These are phyloP conservation scores for Trogon melanurus DNA, from an alignment of 2,113 vertebrate species.

Conservation along the genomic window DNA sequence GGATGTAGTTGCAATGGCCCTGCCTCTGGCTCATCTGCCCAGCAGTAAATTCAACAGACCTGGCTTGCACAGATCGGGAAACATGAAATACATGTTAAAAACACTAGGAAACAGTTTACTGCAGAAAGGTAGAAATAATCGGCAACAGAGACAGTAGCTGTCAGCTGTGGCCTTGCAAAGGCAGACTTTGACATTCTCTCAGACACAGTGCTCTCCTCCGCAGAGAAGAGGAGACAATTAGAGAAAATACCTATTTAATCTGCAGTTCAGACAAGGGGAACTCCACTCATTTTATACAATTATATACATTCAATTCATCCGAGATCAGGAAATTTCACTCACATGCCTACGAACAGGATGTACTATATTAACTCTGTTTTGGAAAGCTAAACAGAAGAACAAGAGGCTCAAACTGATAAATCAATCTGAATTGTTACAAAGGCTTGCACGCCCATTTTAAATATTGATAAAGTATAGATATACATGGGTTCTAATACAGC, in stretches of 20 bases:
- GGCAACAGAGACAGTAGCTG: background rate
- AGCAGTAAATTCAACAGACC: background rate
- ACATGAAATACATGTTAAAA: background rate
- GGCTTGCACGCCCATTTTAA: background rate
- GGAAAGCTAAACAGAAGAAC: background rate
- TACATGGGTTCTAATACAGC: background rate
- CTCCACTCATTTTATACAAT: background rate
- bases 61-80: background rate
- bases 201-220: background rate
- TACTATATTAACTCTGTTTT: background rate
- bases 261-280: background rate
- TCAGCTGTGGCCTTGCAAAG: background rate
- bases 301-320: background rate
- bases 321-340: background rate
- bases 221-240: background rate
- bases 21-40: background rate
- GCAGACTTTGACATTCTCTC: background rate
- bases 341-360: background rate
- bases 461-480: background rate
- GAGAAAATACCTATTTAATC: background rate
- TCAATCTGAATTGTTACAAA: background rate
- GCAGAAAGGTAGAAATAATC: background rate
- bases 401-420: background rate
- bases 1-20: background rate
- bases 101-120: background rate